Percentiles rank a stretch among this genome's conserved stretches.
Conservation (phyloP, 2,797 vertebrate species). For the Anisognathus igniventris region DNA sequence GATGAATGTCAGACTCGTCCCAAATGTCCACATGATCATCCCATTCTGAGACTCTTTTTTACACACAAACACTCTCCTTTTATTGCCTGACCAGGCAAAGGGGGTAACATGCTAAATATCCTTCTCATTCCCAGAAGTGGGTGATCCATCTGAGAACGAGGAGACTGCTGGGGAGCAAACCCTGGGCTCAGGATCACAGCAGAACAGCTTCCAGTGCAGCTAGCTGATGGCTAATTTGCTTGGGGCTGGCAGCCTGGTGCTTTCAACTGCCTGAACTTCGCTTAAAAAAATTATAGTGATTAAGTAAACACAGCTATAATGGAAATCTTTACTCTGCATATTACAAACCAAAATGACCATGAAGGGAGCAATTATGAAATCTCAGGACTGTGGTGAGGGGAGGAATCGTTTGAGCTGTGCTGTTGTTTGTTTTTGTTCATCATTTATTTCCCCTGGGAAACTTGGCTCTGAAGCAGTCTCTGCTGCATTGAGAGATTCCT, state of each 20-base stretch:
- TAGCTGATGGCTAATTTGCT: constrained; percentile 41
- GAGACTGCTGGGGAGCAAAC: background rate
- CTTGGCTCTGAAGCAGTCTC: constrained; percentile 26
- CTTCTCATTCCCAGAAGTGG: background rate
- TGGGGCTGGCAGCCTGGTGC: constrained; percentile 7
- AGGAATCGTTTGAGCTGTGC: constrained; percentile 49
- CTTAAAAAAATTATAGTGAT: constrained; percentile 62
- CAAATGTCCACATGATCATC: background rate
- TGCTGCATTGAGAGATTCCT: constrained; percentile 32
- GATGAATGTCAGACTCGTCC: background rate
- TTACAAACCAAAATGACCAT: constrained; percentile 67
- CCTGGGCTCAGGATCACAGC: background rate
- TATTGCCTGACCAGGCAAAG: background rate
- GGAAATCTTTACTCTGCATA: constrained; percentile 67
- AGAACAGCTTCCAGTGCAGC: background rate
- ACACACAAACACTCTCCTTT: background rate
- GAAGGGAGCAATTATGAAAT: constrained; percentile 66
- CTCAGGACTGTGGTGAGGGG: constrained; percentile 63
- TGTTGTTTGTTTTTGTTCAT: constrained; percentile 65
- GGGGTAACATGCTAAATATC: background rate
- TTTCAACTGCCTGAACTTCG: constrained; percentile 44
- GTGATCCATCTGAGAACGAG: background rate
- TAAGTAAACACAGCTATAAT: constrained; percentile 67
- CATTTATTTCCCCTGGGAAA: constrained; percentile 62
- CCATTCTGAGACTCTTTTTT: background rate